Evolutionary conservation across 2,113 vertebrate genomes (phyloP).

Genomic region (Pelecanoides urinatrix): DNA sequence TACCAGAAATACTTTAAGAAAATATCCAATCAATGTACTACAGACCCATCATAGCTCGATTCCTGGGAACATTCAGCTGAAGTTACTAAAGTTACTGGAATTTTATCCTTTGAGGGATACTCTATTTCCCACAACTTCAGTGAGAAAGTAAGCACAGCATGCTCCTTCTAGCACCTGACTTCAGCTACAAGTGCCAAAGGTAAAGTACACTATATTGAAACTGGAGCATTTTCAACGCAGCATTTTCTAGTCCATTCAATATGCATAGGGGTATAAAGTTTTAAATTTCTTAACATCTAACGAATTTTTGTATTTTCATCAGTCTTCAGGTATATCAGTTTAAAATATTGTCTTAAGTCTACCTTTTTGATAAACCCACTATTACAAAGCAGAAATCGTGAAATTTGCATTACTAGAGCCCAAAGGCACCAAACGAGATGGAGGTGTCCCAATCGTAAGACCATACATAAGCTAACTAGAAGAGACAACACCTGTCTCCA

Average conservation of each 20-base stretch:
- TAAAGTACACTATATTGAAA: neutral
- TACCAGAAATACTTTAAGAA: neutral
- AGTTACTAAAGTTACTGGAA: neutral
- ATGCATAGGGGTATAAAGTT: neutral
- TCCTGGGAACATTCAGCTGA: neutral
- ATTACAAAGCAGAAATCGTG: neutral
- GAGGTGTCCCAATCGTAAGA: neutral
- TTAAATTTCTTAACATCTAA: neutral
- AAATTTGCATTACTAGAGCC: neutral
- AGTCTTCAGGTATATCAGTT: neutral
- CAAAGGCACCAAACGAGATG: neutral
- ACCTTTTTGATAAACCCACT: neutral
- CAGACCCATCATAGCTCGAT: neutral
- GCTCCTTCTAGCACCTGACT: neutral
- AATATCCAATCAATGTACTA: neutral
- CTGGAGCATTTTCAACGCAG: neutral
- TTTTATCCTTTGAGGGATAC: neutral
- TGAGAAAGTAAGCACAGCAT: neutral
- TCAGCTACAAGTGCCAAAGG: neutral
- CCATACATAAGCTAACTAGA: neutral
- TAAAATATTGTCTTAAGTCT: neutral
- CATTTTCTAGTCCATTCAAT: neutral
- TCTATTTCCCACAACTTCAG: neutral
- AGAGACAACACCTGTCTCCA: neutral
- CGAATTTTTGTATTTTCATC: neutral